Evolutionary conservation across 2,113 vertebrate genomes (phyloP).

Genomic region (Morone saxatilis): DNA sequence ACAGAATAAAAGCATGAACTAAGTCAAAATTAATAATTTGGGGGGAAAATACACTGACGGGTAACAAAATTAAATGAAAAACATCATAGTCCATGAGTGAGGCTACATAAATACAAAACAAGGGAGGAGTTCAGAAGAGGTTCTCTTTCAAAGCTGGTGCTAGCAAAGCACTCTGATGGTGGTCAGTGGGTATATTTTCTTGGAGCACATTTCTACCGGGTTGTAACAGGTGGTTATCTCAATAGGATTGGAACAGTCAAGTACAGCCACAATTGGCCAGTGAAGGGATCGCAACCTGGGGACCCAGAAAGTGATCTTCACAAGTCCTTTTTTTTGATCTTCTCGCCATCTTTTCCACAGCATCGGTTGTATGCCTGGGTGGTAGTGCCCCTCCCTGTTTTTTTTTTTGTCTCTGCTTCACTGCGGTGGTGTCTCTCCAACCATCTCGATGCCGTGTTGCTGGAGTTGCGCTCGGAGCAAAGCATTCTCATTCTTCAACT

Average conservation of each 20-base stretch:
- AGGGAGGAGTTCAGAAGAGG: constrained; percentile 57
- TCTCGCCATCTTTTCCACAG: constrained; percentile 20
- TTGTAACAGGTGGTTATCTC: constrained; percentile 57
- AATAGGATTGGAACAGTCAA: constrained; percentile 67
- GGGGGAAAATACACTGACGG: background rate
- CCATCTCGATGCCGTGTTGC: constrained; percentile 88
- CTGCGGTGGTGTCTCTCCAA: constrained; percentile 86
- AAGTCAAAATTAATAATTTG: constrained; percentile 58
- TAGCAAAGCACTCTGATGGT: constrained; percentile 43
- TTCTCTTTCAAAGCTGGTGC: constrained; percentile 41
- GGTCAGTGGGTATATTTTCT: constrained; percentile 59
- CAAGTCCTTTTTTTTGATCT: constrained; percentile 34
- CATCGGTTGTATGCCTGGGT: constrained; percentile 36
- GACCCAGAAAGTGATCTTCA: constrained; percentile 62
- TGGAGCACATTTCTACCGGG: constrained; percentile 63
- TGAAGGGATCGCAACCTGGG: constrained; percentile 52
- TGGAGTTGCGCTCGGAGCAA: constrained; percentile 89
- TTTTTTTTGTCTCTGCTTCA: constrained; percentile 65
- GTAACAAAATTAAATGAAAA: constrained; percentile 49
- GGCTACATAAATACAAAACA: constrained; percentile 71
- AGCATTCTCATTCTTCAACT: constrained; percentile 91
- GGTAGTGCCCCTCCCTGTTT: constrained; percentile 21
- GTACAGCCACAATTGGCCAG: constrained; percentile 54
- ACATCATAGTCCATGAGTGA: constrained; percentile 64
- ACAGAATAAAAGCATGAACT: constrained; percentile 63